Conservation (phyloP, 2,113 vertebrate genomes). For the Gila orcuttii region DNA sequence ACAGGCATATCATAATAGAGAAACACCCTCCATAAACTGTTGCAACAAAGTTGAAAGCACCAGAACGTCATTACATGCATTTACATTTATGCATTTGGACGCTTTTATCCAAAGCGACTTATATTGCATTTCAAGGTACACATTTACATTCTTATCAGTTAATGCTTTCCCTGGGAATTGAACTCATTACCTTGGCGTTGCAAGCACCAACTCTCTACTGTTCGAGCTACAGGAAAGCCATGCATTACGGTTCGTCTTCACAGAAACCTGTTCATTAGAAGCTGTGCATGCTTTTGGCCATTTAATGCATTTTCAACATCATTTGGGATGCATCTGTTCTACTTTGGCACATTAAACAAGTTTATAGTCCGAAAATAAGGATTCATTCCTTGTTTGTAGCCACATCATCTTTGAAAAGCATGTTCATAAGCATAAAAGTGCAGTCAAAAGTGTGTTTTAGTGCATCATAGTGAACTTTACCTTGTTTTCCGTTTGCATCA, state of each 20-base stretch:
- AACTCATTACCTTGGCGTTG: too few relatives aligned
- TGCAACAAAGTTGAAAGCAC: neutral
- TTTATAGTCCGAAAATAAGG: neutral
- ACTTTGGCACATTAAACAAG: neutral
- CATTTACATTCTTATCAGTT: too few relatives aligned
- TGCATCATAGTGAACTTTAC: neutral
- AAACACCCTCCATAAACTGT: neutral
- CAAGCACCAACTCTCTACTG: too few relatives aligned
- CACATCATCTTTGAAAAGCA: neutral
- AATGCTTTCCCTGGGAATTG: too few relatives aligned
- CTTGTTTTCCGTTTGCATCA: neutral
- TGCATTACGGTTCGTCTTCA: neutral
- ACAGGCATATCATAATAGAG: neutral
- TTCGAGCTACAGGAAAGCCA: neutral
- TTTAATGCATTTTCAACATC: neutral
- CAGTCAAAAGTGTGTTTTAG: too few relatives aligned
- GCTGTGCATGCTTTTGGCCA: neutral
- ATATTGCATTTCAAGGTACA: too few relatives aligned
- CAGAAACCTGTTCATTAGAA: neutral
- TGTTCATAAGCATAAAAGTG: too few relatives aligned
- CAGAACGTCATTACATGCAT: neutral
- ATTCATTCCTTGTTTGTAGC: neutral
- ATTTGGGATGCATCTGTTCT: neutral
- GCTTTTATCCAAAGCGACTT: too few relatives aligned
- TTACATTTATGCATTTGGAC: too few relatives aligned